phyloP scores from a whole-genome alignment of 1,140 invertebrate genomes.

The Hylaeus volcanicus region DNA sequence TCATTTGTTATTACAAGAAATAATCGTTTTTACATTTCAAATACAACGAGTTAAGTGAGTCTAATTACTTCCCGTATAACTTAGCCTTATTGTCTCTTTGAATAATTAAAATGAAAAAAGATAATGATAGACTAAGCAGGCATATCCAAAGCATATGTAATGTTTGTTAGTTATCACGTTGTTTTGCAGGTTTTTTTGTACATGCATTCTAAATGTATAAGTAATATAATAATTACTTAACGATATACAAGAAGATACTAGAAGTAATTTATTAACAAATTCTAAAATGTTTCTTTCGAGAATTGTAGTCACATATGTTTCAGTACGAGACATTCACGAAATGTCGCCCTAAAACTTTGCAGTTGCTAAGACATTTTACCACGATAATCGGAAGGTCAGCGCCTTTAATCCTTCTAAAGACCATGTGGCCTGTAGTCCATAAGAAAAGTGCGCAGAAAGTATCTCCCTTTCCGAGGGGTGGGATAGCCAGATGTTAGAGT shows the following conservation, averaged over 20 bases:
- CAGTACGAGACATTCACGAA: background rate
- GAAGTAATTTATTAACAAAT: background rate
- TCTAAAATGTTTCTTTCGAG: background rate
- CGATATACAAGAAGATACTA: background rate
- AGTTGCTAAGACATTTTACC: constrained; percentile 22
- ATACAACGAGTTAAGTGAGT: background rate
- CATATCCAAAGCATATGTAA: too few relatives aligned
- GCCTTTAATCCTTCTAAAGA: constrained; percentile 33
- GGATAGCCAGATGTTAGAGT: constrained; percentile 24
- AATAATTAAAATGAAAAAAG: too few relatives aligned
- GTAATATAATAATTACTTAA: background rate
- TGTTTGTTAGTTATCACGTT: too few relatives aligned
- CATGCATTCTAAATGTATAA: too few relatives aligned
- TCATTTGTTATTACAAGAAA: background rate
- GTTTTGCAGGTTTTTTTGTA: too few relatives aligned
- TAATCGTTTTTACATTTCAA: background rate
- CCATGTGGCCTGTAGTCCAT: constrained; percentile 26
- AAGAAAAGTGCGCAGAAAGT: constrained; percentile 30
- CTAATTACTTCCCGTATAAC: too few relatives aligned
- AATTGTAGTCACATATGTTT: background rate
- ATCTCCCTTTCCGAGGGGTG: constrained; percentile 23
- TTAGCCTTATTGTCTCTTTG: too few relatives aligned
- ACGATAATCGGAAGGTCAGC: constrained; percentile 24
- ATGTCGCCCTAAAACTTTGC: constrained; percentile 17
- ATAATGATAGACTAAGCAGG: too few relatives aligned